phyloP scores from a whole-genome alignment of 2,888 invertebrate genomes.

The Candidula unifasciata region DNA sequence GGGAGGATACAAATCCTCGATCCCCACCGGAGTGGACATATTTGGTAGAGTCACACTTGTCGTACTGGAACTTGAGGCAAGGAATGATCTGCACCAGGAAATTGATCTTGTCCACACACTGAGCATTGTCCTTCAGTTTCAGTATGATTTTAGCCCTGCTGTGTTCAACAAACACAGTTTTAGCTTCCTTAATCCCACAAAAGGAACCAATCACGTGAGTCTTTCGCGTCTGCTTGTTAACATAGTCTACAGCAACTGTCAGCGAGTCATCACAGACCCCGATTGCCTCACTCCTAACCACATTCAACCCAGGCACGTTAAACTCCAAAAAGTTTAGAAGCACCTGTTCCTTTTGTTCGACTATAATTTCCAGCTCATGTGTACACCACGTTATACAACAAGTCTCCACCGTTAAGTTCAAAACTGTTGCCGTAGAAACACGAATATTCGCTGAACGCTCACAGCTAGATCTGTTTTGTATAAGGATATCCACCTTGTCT shows the following conservation, averaged over 20 bases:
- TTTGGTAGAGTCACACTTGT: constrained; percentile 16
- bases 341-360: background rate
- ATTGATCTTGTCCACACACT: constrained; percentile 42
- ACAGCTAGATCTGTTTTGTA: constrained; percentile 31
- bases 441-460: background rate
- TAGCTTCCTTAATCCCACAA: constrained; percentile 43
- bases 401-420: constrained; percentile 42
- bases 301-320: constrained; percentile 41
- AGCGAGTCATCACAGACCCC: constrained; percentile 35
- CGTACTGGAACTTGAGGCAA: constrained; percentile 24
- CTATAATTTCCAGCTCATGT: background rate
- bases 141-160: constrained; percentile 18
- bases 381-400: constrained; percentile 42
- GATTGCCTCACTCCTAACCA: constrained; percentile 1
- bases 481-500: background rate
- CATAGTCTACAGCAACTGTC: background rate
- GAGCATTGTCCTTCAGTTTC: constrained; percentile 19
- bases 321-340: constrained; percentile 33
- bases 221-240: background rate
- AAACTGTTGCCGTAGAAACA: background rate
- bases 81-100: constrained; percentile 32
- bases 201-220: constrained; percentile 17
- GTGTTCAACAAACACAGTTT: constrained; percentile 25
- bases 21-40: constrained; percentile 7
- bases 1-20: constrained; percentile 37